phyloP scores from a whole-genome alignment of 2,888 invertebrate genomes.

The Drosophila meridionalis region DNA sequence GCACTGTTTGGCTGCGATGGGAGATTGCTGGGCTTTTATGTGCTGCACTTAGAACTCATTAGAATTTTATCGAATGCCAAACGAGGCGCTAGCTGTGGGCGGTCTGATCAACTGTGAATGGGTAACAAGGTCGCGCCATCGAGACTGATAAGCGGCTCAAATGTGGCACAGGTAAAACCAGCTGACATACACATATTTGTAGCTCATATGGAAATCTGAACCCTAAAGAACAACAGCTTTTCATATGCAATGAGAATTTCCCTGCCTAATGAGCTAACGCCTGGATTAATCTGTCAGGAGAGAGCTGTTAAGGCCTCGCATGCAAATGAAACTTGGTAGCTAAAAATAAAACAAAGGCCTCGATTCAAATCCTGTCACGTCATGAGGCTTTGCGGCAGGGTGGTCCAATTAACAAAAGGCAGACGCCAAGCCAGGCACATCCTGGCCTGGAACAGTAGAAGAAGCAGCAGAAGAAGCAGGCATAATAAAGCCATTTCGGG shows the following conservation, averaged over 20 bases:
- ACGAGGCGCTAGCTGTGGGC: constrained; percentile 46
- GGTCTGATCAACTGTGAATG: constrained; percentile 47
- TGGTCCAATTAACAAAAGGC: constrained; percentile 73
- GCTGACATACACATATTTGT: not conserved
- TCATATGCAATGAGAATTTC: not conserved
- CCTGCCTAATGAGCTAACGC: constrained; percentile 53
- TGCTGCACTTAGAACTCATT: constrained; percentile 43
- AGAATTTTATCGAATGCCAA: constrained; percentile 56
- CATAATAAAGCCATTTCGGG: constrained; percentile 78
- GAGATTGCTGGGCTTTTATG: constrained; percentile 49
- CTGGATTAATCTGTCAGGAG: constrained; percentile 63
- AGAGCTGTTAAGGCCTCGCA: constrained; percentile 26
- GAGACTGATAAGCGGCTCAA: constrained; percentile 15
- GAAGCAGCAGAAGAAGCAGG: constrained; percentile 29
- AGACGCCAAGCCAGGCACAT: constrained; percentile 32
- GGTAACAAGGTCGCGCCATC: constrained; percentile 59
- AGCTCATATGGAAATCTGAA: not conserved
- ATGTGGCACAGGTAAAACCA: constrained; percentile 4
- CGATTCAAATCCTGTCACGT: constrained; percentile 56
- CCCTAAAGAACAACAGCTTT: not conserved
- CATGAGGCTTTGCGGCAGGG: constrained; percentile 48
- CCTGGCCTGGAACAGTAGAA: constrained; percentile 33
- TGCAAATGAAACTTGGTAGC: constrained; percentile 59
- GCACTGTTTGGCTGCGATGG: constrained; percentile 18
- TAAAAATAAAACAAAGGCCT: constrained; percentile 49